Evolutionary conservation across 2,113 vertebrate genomes (phyloP).

Genomic region (Strix uralensis): DNA sequence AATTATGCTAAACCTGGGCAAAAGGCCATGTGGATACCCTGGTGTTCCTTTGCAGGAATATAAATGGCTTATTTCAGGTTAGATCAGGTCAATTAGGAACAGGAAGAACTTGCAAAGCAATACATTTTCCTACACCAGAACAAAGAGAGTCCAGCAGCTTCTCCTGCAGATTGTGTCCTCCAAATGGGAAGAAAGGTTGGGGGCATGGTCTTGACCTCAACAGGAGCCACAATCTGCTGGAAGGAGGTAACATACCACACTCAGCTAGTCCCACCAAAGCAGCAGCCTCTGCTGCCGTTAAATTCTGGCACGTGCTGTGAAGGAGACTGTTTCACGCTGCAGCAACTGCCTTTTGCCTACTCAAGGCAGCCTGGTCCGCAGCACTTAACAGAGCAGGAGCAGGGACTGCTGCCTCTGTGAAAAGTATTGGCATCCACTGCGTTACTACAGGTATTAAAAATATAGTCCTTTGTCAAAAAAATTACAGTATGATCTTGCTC

Average conservation of each 20-base stretch:
- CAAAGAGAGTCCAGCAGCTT: not conserved
- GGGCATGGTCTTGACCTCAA: not conserved
- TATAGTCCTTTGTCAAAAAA: not conserved
- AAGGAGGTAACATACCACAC: not conserved
- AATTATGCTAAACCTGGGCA: constrained; percentile 43
- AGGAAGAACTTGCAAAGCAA: constrained; percentile 50
- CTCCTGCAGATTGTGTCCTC: not conserved
- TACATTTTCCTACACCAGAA: not conserved
- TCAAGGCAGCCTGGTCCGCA: not conserved
- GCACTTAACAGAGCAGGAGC: not conserved
- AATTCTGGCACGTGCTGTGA: not conserved
- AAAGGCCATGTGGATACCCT: constrained; percentile 35
- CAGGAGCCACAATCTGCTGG: not conserved
- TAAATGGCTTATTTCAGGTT: constrained; percentile 25
- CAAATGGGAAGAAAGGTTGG: not conserved
- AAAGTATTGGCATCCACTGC: not conserved
- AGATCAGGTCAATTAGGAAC: constrained; percentile 30
- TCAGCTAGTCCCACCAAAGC: not conserved
- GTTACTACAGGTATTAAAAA: not conserved
- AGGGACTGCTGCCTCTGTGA: not conserved
- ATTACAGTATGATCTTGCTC: not conserved
- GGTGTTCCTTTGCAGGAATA: constrained; percentile 34
- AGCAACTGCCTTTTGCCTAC: not conserved
- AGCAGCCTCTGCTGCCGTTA: not conserved
- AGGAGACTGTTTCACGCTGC: not conserved